Percentiles rank a stretch among this genome's conserved stretches.
phyloP scores from a whole-genome alignment of 1,140 invertebrate species.

The Conus betulinus region DNA sequence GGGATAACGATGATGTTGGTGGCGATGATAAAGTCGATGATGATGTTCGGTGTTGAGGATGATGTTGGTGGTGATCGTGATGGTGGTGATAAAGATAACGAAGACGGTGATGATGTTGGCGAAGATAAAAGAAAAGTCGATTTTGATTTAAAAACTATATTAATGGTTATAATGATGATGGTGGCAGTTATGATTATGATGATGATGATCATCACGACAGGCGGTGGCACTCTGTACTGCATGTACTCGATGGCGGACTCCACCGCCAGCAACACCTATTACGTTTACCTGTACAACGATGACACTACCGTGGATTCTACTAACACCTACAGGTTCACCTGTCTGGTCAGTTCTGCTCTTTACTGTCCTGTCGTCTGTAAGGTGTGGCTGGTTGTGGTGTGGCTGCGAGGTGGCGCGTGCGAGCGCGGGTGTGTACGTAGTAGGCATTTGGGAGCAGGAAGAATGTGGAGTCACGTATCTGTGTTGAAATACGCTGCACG shows the following conservation, averaged over 20 bases:
- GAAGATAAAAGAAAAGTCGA: constrained; percentile 18
- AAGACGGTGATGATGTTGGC: not conserved
- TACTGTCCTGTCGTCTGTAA: no score
- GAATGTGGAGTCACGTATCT: no score
- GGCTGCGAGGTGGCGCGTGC: no score
- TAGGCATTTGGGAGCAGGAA: no score
- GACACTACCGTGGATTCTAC: constrained; percentile 47
- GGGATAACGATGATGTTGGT: no score
- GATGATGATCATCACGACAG: constrained; percentile 2
- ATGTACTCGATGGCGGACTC: constrained; percentile 12
- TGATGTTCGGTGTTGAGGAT: constrained; percentile 9
- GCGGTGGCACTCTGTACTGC: constrained; percentile 5
- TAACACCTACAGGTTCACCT: constrained; percentile 54
- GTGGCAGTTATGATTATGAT: not conserved
- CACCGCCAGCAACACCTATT: constrained; percentile 36
- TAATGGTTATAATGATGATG: not conserved
- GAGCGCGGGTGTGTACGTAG: no score
- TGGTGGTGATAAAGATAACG: not conserved
- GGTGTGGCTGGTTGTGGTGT: no score
- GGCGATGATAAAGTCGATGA: not conserved
- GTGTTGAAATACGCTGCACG: no score
- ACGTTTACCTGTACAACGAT: constrained; percentile 47
- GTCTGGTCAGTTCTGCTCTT: constrained; percentile 44
- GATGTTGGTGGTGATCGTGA: not conserved
- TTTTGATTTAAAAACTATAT: not conserved